Evolutionary conservation across 1,140 invertebrate genomes (phyloP), one percentile per base, ranked within the genome.

Genomic region (Pseudobourletiella spinata): DNA sequence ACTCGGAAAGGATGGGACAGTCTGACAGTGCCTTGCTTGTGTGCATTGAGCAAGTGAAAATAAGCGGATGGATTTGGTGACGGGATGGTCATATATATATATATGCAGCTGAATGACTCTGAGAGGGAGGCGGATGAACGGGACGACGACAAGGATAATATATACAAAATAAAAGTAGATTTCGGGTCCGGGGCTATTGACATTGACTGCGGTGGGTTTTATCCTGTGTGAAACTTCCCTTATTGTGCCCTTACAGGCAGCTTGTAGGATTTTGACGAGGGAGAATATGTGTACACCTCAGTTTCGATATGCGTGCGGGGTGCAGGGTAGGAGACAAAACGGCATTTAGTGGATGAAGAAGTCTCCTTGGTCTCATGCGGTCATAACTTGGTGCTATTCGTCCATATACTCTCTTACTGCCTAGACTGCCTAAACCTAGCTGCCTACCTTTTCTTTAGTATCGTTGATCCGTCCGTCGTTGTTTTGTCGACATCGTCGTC

Each of bases 151-250:
- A 39, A 39, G n/a, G 32, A 39, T n/a, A 39, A 39, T 11, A 39
- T 39, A 39, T n/a, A n/a, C n/a, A n/a, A n/a, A n/a, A n/a, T 39
- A 39, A 39, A 39, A 39, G 32, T 39, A n/a, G 32, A 39, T 39
- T 39, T 39, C 32, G 32, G n/a, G 32, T 39, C 54, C 44, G 22
- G 54, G 60, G 60, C 60, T 62, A 62, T 62, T 62, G 60, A 62
- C 60, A 62, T 63, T 57, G 55, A 57, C 61, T 63, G 43, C 30
- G 55, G 42, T 57, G 43, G 61, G 43, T 35, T 55, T 58, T n/a
- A n/a, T n/a, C 8, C 32, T 11, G 32, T 39, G 32, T 59, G 57
- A 29, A 59, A 20, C 22, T 59, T 28, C 30, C 24, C 43, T 24
- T 11, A 11, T 54, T 24, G 24, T 14, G 6, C 16, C 32, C 22